Conservation (phyloP, 2,888 invertebrate genomes). For the Xestobium rufovillosum region DNA sequence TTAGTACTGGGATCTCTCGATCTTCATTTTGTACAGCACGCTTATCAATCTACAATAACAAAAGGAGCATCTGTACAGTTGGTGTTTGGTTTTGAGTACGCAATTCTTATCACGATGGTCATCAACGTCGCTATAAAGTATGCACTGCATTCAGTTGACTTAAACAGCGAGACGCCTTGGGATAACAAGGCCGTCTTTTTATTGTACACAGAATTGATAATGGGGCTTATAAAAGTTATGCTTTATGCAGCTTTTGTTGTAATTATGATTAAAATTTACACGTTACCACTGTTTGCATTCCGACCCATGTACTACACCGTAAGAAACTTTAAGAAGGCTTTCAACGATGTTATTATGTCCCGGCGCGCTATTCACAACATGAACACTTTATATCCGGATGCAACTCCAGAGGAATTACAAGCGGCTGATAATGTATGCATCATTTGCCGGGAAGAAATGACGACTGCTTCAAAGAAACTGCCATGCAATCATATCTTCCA, state of each 20-base stretch:
- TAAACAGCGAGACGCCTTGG: conserved; percentile 94
- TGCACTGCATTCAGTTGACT: conserved; percentile 77
- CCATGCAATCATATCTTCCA: conserved; percentile 99
- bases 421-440: conserved; percentile 97
- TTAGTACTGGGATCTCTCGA: conserved; percentile 76
- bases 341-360: conserved; percentile 94
- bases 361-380: conserved; percentile 94
- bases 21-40: conserved; percentile 84
- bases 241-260: conserved; percentile 89
- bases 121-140: conserved; percentile 91
- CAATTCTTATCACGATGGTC: conserved; percentile 88
- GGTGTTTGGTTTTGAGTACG: conserved; percentile 99
- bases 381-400: conserved; percentile 97
- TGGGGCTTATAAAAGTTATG: conserved; percentile 70
- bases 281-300: conserved; percentile 95
- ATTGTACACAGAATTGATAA: conserved; percentile 90
- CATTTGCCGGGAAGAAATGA: conserved; percentile 82
- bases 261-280: conserved; percentile 95
- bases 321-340: conserved; percentile 94
- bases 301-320: conserved; percentile 99
- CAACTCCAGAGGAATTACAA: conserved; percentile 83
- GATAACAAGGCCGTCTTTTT: conserved; percentile 98
- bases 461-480: conserved; percentile 81
- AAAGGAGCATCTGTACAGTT: conserved; percentile 97
- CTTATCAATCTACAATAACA: conserved; percentile 83